These are phyloP conservation scores for Suncus etruscus DNA, from an alignment of 2,113 vertebrate genomes.

Conservation along the genomic window DNA sequence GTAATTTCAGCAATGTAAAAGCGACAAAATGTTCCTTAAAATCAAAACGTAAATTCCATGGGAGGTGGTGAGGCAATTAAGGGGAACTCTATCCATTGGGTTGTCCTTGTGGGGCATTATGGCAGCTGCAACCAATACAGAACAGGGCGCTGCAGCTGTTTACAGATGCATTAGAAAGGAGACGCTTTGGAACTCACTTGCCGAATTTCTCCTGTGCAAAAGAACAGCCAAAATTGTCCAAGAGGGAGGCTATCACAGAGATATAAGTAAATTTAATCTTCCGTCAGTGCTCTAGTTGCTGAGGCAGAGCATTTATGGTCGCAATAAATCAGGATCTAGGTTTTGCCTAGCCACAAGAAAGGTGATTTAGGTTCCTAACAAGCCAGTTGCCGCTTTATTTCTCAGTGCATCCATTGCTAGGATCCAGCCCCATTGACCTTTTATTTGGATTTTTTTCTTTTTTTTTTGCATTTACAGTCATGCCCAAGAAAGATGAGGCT, in stretches of 20 bases:
- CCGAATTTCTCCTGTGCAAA: conserved; percentile 77
- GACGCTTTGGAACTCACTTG: conserved; percentile 73
- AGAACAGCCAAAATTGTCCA: conserved; percentile 71
- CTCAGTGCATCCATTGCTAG: not conserved
- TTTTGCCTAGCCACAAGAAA: not conserved
- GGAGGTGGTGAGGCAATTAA: conserved; percentile 76
- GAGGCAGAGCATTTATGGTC: not conserved
- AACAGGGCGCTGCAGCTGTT: conserved; percentile 81
- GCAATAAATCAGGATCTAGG: conserved; percentile 11
- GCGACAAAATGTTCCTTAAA: conserved; percentile 82
- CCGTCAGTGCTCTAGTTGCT: conserved; percentile 54
- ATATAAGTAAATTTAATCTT: conserved; percentile 73
- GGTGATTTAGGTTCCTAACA: not conserved
- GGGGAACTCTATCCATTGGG: conserved; percentile 69
- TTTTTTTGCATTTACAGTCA: not conserved
- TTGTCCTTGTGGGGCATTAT: conserved; percentile 76
- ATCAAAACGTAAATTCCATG: conserved; percentile 79
- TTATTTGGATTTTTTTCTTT: not conserved
- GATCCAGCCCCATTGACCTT: not conserved
- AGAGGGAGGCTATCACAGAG: conserved; percentile 56
- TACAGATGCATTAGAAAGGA: conserved; percentile 81
- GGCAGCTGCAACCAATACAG: conserved; percentile 81
- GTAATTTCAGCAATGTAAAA: conserved; percentile 76
- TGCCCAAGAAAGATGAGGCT: not conserved
- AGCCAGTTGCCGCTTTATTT: not conserved